Evolutionary conservation across 2,113 vertebrate genomes (phyloP).

Genomic region (Prietella phreatophila): DNA sequence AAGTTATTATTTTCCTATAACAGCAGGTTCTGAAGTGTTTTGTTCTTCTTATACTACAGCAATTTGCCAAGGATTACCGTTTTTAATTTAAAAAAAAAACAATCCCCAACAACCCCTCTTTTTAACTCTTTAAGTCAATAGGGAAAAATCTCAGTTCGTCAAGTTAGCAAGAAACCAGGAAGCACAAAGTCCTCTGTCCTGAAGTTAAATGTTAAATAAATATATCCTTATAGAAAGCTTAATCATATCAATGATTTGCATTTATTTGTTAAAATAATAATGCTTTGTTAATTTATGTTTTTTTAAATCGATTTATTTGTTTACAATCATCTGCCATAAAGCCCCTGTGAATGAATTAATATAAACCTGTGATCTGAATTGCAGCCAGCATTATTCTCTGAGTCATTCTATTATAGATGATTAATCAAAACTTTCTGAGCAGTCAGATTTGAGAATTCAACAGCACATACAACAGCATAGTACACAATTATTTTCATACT

Average conservation of each 20-base stretch:
- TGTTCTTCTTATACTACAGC: background rate
- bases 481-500: background rate
- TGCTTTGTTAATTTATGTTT: background rate
- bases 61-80: background rate
- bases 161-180: background rate
- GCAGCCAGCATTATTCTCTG: background rate
- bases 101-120: background rate
- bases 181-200: background rate
- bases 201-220: background rate
- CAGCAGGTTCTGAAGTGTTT: background rate
- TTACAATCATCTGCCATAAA: background rate
- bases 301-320: background rate
- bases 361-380: too few species aligned
- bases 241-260: background rate
- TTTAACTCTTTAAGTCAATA: background rate
- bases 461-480: background rate
- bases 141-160: background rate
- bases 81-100: background rate
- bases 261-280: background rate
- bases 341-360: background rate
- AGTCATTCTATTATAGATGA: background rate
- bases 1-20: background rate
- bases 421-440: background rate
- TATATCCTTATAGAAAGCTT: background rate
- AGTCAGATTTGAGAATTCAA: background rate